Base-by-base conservation (phyloP, 2,888 invertebrate genomes). In the Azorinus chamasolen region DNA sequence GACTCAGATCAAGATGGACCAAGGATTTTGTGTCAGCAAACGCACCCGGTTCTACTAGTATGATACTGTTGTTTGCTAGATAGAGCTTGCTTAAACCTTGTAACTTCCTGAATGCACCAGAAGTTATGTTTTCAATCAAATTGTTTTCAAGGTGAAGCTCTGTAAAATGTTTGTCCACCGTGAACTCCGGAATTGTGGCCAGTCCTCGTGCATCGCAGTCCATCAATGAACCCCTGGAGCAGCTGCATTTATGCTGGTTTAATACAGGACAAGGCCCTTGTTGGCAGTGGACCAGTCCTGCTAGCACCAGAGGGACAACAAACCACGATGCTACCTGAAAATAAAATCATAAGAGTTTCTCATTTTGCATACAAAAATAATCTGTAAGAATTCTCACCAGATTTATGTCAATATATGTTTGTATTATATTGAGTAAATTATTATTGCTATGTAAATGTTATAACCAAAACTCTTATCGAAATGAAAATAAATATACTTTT, bases 81-180 rank as follows among this genome's bases (percentile, higher is more conserved):
- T 39, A 58, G 1, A 81, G 43, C 16, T 20, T 24, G 10, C 18
- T 43, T 1, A 81, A 22, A 8, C 32, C 20, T 16, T 71, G 59
- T 4, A 78, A 46, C 27, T 61, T 75, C n/a, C n/a, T 48, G 43
- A 81, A 81, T 0, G 62, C 65, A 16, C 51, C 55, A 24, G 63
- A 58, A 1, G 74, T 58, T 12, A 81, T 78, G 24, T 59, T 69
- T 24, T 61, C 62, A n/a, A 81, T 78, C 1, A 2, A 16, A 24
- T 75, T 78, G 48, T 70, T 22, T 20, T 81, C 51, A 22, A 81
- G 69, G 27, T 59, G 51, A 10, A 81, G 62, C 32, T 73, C 69
- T 3, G 27, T 37, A 10, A 43, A 37, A 5, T 14, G n/a, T n/a
- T 20, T 45, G 10, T 69, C 75, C 0, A n/a, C 12, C 0, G 0